Evolutionary conservation across 2,113 vertebrate species (phyloP).

Genomic region (Gopherus flavomarginatus): DNA sequence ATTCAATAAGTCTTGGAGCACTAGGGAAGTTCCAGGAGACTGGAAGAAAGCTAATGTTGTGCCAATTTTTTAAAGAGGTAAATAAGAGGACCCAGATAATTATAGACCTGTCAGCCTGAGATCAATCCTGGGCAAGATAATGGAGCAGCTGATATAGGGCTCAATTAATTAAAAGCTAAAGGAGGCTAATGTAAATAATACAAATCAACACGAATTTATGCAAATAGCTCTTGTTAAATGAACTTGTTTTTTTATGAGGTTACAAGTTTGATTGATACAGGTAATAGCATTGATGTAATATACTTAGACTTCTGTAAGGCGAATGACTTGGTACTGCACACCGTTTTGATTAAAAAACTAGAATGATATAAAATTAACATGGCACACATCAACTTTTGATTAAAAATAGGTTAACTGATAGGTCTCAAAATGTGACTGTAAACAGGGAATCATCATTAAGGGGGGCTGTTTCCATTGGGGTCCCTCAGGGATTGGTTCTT

Average conservation of each 20-base stretch:
- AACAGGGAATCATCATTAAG: not conserved
- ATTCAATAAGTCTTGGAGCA: too few species aligned
- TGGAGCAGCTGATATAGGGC: too few species aligned
- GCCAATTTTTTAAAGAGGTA: too few species aligned
- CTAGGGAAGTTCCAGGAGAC: too few species aligned
- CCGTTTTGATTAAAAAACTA: not conserved
- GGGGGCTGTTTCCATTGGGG: not conserved
- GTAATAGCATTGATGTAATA: not conserved
- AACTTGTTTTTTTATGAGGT: not conserved
- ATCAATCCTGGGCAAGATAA: too few species aligned
- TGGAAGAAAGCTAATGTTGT: too few species aligned
- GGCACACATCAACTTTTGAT: not conserved
- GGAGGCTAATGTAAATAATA: not conserved
- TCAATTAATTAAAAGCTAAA: too few species aligned
- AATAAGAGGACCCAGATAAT: too few species aligned
- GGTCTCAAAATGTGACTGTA: not conserved
- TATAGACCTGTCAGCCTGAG: too few species aligned
- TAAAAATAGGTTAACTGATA: not conserved
- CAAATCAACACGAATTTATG: not conserved
- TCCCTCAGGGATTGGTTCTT: not conserved
- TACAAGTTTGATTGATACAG: not conserved
- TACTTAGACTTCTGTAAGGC: not conserved
- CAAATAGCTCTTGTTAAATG: not conserved
- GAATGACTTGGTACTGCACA: not conserved
- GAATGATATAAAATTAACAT: not conserved